Evolutionary conservation across 2,113 vertebrate species (phyloP).

Genomic region (Chascanopsetta lugubris): DNA sequence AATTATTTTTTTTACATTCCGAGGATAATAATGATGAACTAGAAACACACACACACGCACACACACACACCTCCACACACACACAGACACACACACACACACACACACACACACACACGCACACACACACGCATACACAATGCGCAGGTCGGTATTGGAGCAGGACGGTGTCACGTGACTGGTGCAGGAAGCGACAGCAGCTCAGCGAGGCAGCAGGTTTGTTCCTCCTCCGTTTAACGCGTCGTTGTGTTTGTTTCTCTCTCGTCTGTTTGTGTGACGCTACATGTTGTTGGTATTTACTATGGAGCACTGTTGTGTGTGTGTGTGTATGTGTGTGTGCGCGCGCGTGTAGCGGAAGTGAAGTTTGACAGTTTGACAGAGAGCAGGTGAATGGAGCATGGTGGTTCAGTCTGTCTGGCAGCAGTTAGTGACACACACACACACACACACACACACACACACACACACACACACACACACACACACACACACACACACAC

Average conservation of each 20-base stretch:
- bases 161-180: conserved; percentile 58
- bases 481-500: conserved; percentile 41
- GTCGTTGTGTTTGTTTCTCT: not conserved
- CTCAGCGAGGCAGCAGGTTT: conserved; percentile 53
- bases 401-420: too few species aligned
- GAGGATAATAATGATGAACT: too few species aligned
- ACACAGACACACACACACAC: not conserved
- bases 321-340: not conserved
- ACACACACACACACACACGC: not conserved
- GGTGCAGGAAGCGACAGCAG: conserved; percentile 49
- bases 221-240: too few species aligned
- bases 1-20: too few species aligned
- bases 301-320: too few species aligned
- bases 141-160: too few species aligned
- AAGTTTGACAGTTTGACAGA: conserved; percentile 42
- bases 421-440: too few species aligned
- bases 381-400: conserved; percentile 65
- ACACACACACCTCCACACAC: too few species aligned
- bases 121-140: not conserved
- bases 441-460: too few species aligned
- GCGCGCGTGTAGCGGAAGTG: conserved; percentile 39
- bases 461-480: too few species aligned
- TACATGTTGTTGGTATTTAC: not conserved
- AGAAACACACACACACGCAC: too few species aligned
- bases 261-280: not conserved